Conservation (phyloP, 2,888 invertebrate species). For the Cephus rjabovi region DNA sequence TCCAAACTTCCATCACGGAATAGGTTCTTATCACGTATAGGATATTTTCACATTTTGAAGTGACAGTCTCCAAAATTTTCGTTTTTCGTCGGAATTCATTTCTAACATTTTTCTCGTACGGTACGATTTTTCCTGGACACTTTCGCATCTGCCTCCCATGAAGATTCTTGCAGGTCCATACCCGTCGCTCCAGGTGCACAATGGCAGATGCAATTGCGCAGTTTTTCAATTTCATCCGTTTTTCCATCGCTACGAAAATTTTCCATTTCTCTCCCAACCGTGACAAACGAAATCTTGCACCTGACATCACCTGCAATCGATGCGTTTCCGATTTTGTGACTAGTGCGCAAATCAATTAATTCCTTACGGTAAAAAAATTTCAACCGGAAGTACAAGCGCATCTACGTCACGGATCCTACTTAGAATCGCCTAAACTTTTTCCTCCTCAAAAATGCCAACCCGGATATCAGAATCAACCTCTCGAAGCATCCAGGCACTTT, state of each 20-base stretch:
- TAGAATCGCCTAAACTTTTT: neutral
- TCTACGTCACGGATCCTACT: neutral
- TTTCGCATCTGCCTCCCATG: constrained; percentile 16
- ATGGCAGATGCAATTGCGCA: constrained; percentile 17
- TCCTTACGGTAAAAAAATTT: neutral
- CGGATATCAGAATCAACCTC: neutral
- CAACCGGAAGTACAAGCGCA: neutral
- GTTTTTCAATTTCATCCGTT: constrained; percentile 9
- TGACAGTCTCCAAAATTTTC: neutral
- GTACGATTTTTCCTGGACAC: neutral
- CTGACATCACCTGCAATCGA: neutral
- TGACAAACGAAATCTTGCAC: neutral
- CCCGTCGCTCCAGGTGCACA: constrained; percentile 19
- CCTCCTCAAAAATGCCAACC: neutral
- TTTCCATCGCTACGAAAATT: constrained; percentile 26
- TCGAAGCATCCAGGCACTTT: neutral
- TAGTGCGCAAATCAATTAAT: neutral
- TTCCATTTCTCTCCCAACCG: neutral
- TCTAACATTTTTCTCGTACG: neutral
- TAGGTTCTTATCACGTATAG: neutral
- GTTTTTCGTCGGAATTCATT: neutral
- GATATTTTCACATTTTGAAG: neutral
- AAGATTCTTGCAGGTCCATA: constrained; percentile 15
- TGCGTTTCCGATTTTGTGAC: neutral
- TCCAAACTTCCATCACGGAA: neutral